Conservation (phyloP, 53 echinoderm and acorn worm species). For the Crossaster papposus region DNA sequence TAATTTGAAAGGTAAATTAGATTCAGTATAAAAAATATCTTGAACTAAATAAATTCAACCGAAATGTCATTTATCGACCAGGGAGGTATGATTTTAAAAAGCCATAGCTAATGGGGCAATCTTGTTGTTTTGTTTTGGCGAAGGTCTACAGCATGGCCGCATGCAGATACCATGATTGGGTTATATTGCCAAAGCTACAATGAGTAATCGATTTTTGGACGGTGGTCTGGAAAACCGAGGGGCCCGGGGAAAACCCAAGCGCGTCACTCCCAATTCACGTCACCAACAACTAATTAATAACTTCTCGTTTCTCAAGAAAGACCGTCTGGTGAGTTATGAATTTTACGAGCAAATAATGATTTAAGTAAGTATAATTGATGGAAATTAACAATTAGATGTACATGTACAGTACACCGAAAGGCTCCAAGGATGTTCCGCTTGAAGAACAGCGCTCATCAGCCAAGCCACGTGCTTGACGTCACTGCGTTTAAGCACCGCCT, state of each 20-base stretch:
- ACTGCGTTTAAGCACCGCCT: conserved; percentile 9
- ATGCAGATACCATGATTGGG: background rate
- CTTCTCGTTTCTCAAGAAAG: background rate
- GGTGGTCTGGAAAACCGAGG: background rate
- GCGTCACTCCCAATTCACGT: background rate
- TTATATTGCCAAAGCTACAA: background rate
- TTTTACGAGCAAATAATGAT: background rate
- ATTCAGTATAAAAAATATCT: no score
- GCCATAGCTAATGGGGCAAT: no score
- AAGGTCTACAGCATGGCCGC: no score
- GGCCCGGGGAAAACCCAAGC: background rate
- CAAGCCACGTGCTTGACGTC: conserved; percentile 6
- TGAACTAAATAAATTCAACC: no score
- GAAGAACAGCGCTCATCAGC: no score
- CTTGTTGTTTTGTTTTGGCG: no score
- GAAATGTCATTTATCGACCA: background rate
- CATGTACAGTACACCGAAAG: background rate
- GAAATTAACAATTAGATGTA: no score
- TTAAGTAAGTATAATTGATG: no score
- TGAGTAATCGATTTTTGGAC: background rate
- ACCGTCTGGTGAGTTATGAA: background rate
- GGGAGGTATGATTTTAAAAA: background rate
- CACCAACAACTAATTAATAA: background rate
- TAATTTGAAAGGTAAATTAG: no score
- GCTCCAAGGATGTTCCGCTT: background rate